Evolutionary conservation across 2,797 vertebrate genomes (phyloP).

Genomic region (Clarias platycephalus): DNA sequence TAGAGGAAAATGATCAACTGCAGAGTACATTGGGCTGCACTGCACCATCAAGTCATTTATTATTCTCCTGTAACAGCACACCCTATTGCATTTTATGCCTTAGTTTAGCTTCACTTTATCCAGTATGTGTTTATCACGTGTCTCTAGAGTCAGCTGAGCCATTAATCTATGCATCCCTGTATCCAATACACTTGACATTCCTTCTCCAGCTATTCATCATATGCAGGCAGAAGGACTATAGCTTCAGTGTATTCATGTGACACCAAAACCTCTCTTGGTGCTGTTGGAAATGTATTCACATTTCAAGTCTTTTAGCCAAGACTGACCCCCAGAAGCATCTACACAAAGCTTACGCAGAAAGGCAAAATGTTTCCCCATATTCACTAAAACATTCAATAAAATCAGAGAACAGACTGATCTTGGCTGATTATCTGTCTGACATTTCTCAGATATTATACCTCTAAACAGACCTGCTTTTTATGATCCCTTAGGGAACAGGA

Average conservation of each 20-base stretch:
- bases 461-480: slow-evolving; percentile 50
- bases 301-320: slow-evolving; percentile 58
- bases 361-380: background rate
- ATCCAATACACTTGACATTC: background rate
- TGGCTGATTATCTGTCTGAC: slow-evolving; percentile 39
- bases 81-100: slow-evolving; percentile 6
- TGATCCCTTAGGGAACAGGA: slow-evolving; percentile 44
- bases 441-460: slow-evolving; percentile 41
- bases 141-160: background rate
- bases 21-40: background rate
- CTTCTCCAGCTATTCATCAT: background rate
- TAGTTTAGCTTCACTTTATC: background rate
- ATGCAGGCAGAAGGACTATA: slow-evolving; percentile 6
- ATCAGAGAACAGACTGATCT: slow-evolving; percentile 32
- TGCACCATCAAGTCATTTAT: background rate
- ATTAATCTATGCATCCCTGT: background rate
- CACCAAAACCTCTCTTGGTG: slow-evolving; percentile 58
- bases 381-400: background rate
- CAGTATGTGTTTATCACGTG: background rate
- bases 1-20: background rate
- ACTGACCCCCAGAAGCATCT: background rate
- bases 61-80: background rate
- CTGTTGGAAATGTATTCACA: slow-evolving; percentile 70
- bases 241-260: slow-evolving; percentile 6
- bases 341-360: background rate